Evolutionary conservation across 64 coral and sea anemone genomes (phyloP).

Genomic region (Dendrophyllia cribrosa): DNA sequence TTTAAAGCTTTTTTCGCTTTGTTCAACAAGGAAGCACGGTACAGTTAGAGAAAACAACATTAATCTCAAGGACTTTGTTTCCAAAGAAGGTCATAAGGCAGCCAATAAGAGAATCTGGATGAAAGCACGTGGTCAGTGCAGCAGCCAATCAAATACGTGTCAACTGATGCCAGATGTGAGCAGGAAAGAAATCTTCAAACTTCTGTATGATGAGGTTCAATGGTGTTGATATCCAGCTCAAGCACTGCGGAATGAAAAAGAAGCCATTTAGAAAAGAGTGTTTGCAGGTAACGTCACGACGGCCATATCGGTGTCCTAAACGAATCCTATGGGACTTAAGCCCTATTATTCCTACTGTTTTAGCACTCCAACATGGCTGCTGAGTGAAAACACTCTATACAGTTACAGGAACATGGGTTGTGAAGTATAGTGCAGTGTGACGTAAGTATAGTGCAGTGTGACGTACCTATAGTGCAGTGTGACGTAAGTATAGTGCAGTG

Average conservation of each 20-base stretch:
- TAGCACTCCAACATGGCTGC: no score
- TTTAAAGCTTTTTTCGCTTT: background rate
- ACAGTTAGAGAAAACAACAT: background rate
- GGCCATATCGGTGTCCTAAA: no score
- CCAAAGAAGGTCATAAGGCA: background rate
- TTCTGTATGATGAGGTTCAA: slow-evolving; percentile 96
- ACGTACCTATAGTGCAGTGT: no score
- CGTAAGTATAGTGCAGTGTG: no score
- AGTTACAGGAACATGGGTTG: no score
- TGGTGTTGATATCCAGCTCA: slow-evolving; percentile 89
- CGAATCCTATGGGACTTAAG: no score
- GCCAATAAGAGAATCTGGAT: background rate
- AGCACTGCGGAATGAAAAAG: slow-evolving; percentile 63
- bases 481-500: no score
- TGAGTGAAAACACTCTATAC: no score
- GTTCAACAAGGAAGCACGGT: background rate
- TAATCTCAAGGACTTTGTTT: background rate
- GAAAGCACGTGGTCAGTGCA: background rate
- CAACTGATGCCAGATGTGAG: slow-evolving; percentile 97
- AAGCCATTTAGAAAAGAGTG: background rate
- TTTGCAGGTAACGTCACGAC: no score
- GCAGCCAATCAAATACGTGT: slow-evolving; percentile 75
- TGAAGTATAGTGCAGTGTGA: no score
- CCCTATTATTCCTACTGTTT: no score
- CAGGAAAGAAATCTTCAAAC: slow-evolving; percentile 98